Evolutionary conservation across 2,797 vertebrate species (phyloP).

Genomic region (Lepus oiostolus): DNA sequence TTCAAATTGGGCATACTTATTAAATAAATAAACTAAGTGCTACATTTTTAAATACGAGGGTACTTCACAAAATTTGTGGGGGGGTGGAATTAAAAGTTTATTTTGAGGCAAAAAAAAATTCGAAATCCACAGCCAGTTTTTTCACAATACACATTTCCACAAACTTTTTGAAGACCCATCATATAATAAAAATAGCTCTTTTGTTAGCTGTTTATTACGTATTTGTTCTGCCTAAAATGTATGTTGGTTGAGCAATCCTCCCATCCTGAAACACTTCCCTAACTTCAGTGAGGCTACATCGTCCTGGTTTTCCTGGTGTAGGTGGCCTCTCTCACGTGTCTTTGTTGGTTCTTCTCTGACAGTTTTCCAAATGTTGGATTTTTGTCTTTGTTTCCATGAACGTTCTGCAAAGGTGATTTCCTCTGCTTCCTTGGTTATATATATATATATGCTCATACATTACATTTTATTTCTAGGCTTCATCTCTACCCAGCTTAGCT

Average conservation of each 20-base stretch:
- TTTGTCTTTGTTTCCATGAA: constrained; percentile 24
- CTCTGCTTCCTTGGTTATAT: background rate
- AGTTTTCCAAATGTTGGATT: background rate
- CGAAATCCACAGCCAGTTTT: no score
- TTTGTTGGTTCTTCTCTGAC: background rate
- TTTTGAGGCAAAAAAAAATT: no score
- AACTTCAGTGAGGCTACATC: background rate
- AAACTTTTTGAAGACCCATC: no score
- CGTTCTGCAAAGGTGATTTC: constrained; percentile 36
- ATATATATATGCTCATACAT: background rate
- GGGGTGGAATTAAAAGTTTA: no score
- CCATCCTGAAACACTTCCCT: background rate
- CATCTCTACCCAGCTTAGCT: background rate
- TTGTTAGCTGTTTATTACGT: constrained; percentile 15
- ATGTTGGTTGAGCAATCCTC: background rate
- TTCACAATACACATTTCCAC: no score
- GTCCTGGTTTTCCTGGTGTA: background rate
- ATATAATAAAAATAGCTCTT: background rate
- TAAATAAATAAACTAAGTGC: background rate
- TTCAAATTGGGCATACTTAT: background rate
- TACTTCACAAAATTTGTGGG: no score
- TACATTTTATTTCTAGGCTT: constrained; percentile 51
- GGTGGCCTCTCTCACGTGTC: background rate
- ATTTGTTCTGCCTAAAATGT: background rate
- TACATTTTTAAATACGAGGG: constrained; percentile 27